These are phyloP conservation scores for Xyliphius kryptos DNA, from an alignment of 2,113 vertebrate genomes.

Conservation along the genomic window DNA sequence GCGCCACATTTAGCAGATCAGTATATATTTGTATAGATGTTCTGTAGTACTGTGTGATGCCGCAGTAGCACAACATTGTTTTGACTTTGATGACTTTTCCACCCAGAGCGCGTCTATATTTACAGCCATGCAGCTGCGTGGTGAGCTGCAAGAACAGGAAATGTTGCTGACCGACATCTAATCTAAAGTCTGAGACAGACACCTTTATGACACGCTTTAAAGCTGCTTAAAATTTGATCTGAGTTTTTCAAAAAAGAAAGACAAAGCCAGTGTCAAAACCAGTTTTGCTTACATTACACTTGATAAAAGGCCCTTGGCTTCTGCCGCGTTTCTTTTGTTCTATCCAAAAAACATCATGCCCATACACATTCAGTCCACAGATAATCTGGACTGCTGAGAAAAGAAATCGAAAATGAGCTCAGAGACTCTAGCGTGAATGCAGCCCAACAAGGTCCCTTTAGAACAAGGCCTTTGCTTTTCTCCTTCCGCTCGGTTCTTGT, in stretches of 20 bases:
- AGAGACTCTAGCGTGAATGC: neutral
- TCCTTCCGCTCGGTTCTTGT: neutral
- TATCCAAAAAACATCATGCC: neutral
- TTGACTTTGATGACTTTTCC: constrained; percentile 31
- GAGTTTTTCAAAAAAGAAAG: neutral
- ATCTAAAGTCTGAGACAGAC: neutral
- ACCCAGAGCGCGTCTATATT: constrained; percentile 41
- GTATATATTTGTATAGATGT: too few species aligned
- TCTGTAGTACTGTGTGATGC: constrained; percentile 2
- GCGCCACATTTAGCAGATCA: neutral
- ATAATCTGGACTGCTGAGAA: neutral
- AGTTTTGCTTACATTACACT: too few species aligned
- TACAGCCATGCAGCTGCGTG: constrained; percentile 45
- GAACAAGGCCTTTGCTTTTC: neutral
- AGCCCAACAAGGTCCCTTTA: neutral
- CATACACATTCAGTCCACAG: neutral
- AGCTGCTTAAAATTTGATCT: neutral
- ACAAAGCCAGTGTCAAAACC: too few species aligned
- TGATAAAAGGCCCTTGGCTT: neutral
- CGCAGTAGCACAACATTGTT: neutral
- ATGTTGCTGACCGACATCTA: constrained; percentile 22
- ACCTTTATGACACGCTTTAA: neutral
- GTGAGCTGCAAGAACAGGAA: constrained; percentile 47
- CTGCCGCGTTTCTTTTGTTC: too few species aligned
- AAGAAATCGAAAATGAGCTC: neutral